Base-by-base conservation (phyloP, 2,888 invertebrate species). In the Drosophila mercatorum region DNA sequence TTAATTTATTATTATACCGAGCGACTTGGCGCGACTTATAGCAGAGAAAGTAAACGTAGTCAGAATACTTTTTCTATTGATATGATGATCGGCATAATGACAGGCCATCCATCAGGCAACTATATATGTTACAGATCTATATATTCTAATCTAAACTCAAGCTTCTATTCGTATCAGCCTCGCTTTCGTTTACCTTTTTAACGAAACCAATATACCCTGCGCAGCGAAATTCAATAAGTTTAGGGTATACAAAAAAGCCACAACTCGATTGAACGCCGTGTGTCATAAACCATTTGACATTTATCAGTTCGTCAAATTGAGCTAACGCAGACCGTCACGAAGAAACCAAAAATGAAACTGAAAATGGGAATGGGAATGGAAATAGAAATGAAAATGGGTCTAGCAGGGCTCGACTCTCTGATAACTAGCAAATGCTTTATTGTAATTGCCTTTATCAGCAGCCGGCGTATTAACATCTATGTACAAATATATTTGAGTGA, bases 261-360 rank as follows among this genome's bases (percentile, higher is more conserved):
- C 28, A 55, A 17, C 26, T 46, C 51, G 44, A 44, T 26, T 41
- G 31, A 47, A 28, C 51, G 58, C 58, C 22, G 58, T 52, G 68
- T 67, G 73, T 65, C 80, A 73, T 82, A 82, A 82, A 82, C 68
- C 76, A 79, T 80, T 79, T 73, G 70, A 82, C 70, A 69, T 79
- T 80, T 80, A 80, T 82, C 82, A 82, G 80, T 79, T 82, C 80
- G 76, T 80, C 80, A 82, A 79, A 70, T 66, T 81, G 78, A 81
- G 74, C 69, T 63, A 58, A 72, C 63, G 78, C 46, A 46, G 43
- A 41, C 41, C 14, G 47, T 34, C 60, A 36, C 26, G 43, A 46
- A n/a, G 58, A 38, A 59, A 71, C n/a, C 38, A 43, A 36, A 51
- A 56, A 11, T 10, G 34, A 17, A 26, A 26, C 3, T 40, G 34